Evolutionary conservation across 2,888 invertebrate species (phyloP), one percentile per base, ranked within the genome.

Genomic region (Erebia epiphron): DNA sequence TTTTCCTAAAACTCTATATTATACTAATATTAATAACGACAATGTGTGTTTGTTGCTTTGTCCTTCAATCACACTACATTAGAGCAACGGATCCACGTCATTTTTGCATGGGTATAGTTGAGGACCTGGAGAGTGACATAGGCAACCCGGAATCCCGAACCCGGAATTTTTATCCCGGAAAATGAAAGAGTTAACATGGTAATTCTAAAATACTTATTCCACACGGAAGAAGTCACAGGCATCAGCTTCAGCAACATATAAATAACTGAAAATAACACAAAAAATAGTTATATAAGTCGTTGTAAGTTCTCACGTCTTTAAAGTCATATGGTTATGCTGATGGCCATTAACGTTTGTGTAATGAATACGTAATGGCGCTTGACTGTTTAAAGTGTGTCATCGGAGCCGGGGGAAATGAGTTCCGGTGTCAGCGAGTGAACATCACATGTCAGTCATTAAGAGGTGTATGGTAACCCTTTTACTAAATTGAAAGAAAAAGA

Each of bases 391-490:
- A 67, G 67, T 67, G 67, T 65, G 50, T 68, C 70, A 66, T 61
- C 69, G 70, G 65, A 64, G 67, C 73, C 70, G 63, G 63, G 70
- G 35, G 52, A 75, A 75, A 71, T 72, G 75, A 76, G 69, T 43
- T 60, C 72, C 72, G 66, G 66, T 73, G 70, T 64, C 67, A 60
- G 67, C 52, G 68, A 65, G 64, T 21, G 69, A 67, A 16, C 67
- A 67, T 58, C 49, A 58, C 49, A n/a, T 58, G 26, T 57, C 26
- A n/a, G 49, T 58, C 67, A 67, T 67, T 58, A 49, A 67, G 58
- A 11, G 58, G 49, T 43, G 54, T 54, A 10, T 54, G 58, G 49
- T 58, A 21, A 67, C 67, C 26, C 58, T 58, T 58, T 67, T 46
- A 46, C 16, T 26, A 49, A 67, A 58, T 67, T 58, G n/a, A 58